Conservation (phyloP, 2,888 invertebrate genomes). For the Morpho deidamia region DNA sequence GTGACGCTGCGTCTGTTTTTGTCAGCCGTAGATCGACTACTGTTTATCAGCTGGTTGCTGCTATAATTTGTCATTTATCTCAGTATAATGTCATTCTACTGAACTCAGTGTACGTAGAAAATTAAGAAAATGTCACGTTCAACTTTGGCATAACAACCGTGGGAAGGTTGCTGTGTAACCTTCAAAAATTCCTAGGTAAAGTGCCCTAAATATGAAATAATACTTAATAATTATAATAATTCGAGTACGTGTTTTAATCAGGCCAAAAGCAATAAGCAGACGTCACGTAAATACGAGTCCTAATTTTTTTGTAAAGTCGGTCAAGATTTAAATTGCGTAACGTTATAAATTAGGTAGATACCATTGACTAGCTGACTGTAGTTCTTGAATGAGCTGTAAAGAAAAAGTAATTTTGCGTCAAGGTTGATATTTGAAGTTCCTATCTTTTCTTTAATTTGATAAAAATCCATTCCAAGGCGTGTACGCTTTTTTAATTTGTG, state of each 20-base stretch:
- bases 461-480: too few relatives aligned
- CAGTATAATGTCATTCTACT: constrained; percentile 57
- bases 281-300: constrained; percentile 39
- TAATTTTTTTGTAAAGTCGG: constrained; percentile 49
- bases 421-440: constrained; percentile 33
- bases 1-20: constrained; percentile 45
- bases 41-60: constrained; percentile 61
- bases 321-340: constrained; percentile 53
- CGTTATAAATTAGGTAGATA: constrained; percentile 35
- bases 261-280: constrained; percentile 16
- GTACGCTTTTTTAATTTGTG: too few relatives aligned
- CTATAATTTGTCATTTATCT: constrained; percentile 72
- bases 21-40: constrained; percentile 48
- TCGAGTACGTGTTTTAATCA: constrained; percentile 22
- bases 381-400: constrained; percentile 29
- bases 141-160: constrained; percentile 5
- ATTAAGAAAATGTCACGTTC: constrained; percentile 28
- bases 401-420: constrained; percentile 36
- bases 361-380: constrained; percentile 35
- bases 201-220: background rate
- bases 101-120: constrained; percentile 35
- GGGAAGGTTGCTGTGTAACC: constrained; percentile 2
- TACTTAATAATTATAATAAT: constrained; percentile 9
- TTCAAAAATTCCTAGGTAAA: constrained; percentile 16
- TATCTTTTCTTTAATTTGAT: constrained; percentile 16